Percentiles rank a stretch among this genome's conserved stretches.
Evolutionary conservation across 1,140 invertebrate species (phyloP).

Genomic region (Probaryconus sp.): DNA sequence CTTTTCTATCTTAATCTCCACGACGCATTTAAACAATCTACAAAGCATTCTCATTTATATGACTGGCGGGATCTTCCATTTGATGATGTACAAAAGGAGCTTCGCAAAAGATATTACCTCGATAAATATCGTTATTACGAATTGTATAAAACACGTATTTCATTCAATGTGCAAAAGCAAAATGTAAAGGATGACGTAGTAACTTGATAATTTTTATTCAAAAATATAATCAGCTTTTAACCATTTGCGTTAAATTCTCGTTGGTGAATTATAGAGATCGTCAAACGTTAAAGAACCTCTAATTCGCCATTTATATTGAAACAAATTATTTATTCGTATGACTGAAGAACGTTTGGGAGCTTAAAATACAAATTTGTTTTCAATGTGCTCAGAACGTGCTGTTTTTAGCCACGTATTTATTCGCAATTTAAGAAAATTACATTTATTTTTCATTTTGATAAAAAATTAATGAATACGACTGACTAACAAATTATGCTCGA

Average conservation of each 20-base stretch:
- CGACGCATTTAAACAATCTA: conserved; percentile 59
- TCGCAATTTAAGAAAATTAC: too few species aligned
- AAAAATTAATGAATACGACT: too few species aligned
- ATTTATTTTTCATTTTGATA: too few species aligned
- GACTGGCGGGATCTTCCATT: conserved; percentile 32
- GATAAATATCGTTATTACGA: conserved; percentile 43
- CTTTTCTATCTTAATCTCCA: conserved; percentile 52
- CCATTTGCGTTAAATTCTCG: neutral
- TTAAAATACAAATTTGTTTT: too few species aligned
- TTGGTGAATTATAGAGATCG: neutral
- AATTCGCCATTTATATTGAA: too few species aligned
- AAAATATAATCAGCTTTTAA: neutral
- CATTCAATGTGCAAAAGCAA: conserved; percentile 1
- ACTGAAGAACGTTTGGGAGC: too few species aligned
- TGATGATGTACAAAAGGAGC: conserved; percentile 40
- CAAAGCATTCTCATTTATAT: conserved; percentile 58
- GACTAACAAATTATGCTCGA: too few species aligned
- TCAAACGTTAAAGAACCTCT: neutral
- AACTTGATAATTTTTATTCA: conserved; percentile 3
- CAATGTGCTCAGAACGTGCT: too few species aligned
- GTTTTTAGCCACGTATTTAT: too few species aligned
- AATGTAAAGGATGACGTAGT: conserved; percentile 1
- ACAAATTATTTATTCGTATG: too few species aligned
- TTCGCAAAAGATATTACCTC: conserved; percentile 29
- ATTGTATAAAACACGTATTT: conserved; percentile 15